Percentiles rank a stretch among this genome's conserved stretches.
Evolutionary conservation across 2,888 invertebrate genomes (phyloP).

Genomic region (Byasa hedistus): DNA sequence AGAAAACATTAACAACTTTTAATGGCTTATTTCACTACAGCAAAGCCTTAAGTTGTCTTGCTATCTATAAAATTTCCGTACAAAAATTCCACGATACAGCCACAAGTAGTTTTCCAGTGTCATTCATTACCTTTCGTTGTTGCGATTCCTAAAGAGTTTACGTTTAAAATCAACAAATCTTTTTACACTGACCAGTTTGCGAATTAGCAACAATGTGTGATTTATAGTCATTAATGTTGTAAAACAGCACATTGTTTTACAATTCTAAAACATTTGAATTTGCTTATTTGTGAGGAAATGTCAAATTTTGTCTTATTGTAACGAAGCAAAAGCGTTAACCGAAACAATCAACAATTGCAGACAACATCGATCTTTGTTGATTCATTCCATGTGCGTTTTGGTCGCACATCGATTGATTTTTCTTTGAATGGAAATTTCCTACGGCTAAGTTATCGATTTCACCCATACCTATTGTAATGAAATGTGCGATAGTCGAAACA

Average conservation of each 20-base stretch:
- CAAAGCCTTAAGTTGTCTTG: neutral
- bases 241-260: too few species aligned
- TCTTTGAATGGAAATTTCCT: constrained; percentile 29
- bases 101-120: constrained; percentile 6
- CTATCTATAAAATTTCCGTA: constrained; percentile 10
- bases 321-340: neutral
- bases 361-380: constrained; percentile 21
- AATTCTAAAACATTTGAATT: neutral
- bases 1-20: neutral
- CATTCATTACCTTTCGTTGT: neutral
- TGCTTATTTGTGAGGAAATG: neutral
- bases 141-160: neutral
- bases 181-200: neutral
- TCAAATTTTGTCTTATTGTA: neutral
- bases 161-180: constrained; percentile 1
- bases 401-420: constrained; percentile 16
- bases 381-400: constrained; percentile 9
- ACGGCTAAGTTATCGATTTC: constrained; percentile 27
- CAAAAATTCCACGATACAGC: constrained; percentile 7
- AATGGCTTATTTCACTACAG: neutral
- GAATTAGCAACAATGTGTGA: neutral
- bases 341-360: constrained; percentile 18
- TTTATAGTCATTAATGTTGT: neutral
- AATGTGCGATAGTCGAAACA: constrained; percentile 22
- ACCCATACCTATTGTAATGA: constrained; percentile 21